Evolutionary conservation across 2,888 invertebrate species (phyloP), one percentile per base, ranked within the genome.

Genomic region (Schrankia costaestrigalis): DNA sequence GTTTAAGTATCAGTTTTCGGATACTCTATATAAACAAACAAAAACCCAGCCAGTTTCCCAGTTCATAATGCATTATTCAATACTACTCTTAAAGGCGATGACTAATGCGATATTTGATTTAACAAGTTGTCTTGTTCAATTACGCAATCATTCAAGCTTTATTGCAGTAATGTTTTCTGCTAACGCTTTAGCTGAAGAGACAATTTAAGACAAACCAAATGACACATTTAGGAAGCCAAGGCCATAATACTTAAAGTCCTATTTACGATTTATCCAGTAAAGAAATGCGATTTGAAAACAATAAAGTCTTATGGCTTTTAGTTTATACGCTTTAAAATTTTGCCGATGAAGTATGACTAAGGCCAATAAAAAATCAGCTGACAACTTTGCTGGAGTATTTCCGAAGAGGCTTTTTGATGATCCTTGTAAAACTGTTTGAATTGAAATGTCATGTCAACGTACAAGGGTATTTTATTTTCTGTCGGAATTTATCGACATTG

Each of bases 311-410:
- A n/a, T n/a, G n/a, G n/a, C n/a, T 49, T 45, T 38, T 18, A 32
- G 22, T 52, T 54, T 54, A 45, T 31, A 40, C 23, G 35, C 41
- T 46, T 49, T 42, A 42, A 42, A 45, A 46, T 35, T 46, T 45
- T 19, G 28, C 22, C 27, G 24, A 42, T 42, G 29, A 41, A 21
- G 1, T 30, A 33, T 27, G 37, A 25, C 26, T 45, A 7, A 30
- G 31, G 15, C 35, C 25, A 18, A 34, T 42, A 45, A 45, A 52
- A 40, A 42, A 35, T 42, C 26, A 31, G 50, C 34, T 35, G 26
- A 50, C 31, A 26, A 28, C 23, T 18, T 26, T 23, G 40, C 33
- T 27, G 18, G 18, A 5, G n/a, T n/a, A n/a, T n/a, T 25, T 27
- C 7, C 29, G 27, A 53, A 37, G 17, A 19, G 26, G 21, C 11